Base-by-base conservation (phyloP, 1,140 invertebrate genomes). In the Ceratina calcarata region DNA sequence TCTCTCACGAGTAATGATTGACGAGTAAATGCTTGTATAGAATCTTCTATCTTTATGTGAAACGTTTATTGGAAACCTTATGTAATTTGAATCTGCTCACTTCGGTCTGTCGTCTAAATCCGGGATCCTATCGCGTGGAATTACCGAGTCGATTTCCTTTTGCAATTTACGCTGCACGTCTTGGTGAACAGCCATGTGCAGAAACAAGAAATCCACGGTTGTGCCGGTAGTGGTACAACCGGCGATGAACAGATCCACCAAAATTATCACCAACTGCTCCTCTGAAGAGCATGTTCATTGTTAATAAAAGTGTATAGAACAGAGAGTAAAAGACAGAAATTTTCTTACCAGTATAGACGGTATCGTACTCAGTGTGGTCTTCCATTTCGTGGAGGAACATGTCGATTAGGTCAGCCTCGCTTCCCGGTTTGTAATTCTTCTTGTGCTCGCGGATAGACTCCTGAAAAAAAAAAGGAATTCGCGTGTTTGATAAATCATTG, bases 351-450 rank as follows among this genome's bases (percentile, higher is more conserved):
- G 94, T 95, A 81, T 96, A 97, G 15, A 93, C 94, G 13, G 90
- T 86, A 27, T 91, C 89, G 2, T 91, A 88, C 1, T 87, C 87
- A 76, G 92, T 91, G 16, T 91, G 87, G 37, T 91, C 76, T 55
- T 94, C 89, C 93, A 97, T 96, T 93, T 97, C 95, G 57, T 94
- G 92, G 4, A 98, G 92, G 89, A 96, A 97, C 51, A 95, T 94
- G 86, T 97, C 97, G 62, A 98, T 96, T 37, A 97, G 94, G 88
- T 98, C 97, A 20, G 94, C 90, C 45, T 94, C 93, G 49, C 91
- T 91, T 37, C 91, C 90, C 37, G 93, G 68, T 20, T 93, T 87
- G 62, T 95, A 94, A 1, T 89, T 93, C 51, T 88, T 85, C 64
- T 94, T 93, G 80, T 96, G 96, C 24, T 95, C 94, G 2, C 93